Percentiles rank a stretch among this genome's conserved stretches.
These are phyloP conservation scores for Coleophora deauratella DNA, from an alignment of 2,888 invertebrate genomes.

Conservation along the genomic window DNA sequence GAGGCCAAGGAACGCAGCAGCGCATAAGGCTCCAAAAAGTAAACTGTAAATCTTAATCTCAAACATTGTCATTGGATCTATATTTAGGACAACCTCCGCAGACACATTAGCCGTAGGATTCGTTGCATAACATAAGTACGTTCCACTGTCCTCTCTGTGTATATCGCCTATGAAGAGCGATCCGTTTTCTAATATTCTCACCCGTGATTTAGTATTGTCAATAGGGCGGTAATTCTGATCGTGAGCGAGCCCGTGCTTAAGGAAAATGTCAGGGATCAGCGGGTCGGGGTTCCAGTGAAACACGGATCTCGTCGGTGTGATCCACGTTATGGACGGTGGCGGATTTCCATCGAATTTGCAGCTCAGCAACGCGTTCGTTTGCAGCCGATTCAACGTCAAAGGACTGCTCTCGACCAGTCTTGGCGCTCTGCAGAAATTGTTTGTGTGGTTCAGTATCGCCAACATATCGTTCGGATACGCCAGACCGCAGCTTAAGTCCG, in stretches of 20 bases:
- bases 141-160: constrained; percentile 86
- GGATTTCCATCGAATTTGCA: constrained; percentile 87
- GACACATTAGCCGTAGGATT: constrained; percentile 89
- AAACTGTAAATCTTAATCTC: constrained; percentile 89
- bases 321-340: constrained; percentile 87
- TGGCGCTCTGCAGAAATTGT: constrained; percentile 78
- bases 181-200: constrained; percentile 83
- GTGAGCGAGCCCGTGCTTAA: constrained; percentile 78
- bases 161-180: constrained; percentile 82
- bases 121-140: constrained; percentile 88
- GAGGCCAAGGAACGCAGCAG: constrained; percentile 83
- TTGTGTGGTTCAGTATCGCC: constrained; percentile 78
- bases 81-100: constrained; percentile 82
- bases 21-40: constrained; percentile 85
- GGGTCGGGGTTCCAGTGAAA: constrained; percentile 87
- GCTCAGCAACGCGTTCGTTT: constrained; percentile 80
- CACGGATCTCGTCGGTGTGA: constrained; percentile 82
- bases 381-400: constrained; percentile 76
- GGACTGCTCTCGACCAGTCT: constrained; percentile 75
- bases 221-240: constrained; percentile 61
- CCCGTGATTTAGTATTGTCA: constrained; percentile 68
- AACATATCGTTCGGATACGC: constrained; percentile 81
- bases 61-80: constrained; percentile 90
- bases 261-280: constrained; percentile 76
- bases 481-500: constrained; percentile 78